These are phyloP conservation scores for Chloebia gouldiae DNA, from an alignment of 2,113 vertebrate genomes.

Conservation along the genomic window DNA sequence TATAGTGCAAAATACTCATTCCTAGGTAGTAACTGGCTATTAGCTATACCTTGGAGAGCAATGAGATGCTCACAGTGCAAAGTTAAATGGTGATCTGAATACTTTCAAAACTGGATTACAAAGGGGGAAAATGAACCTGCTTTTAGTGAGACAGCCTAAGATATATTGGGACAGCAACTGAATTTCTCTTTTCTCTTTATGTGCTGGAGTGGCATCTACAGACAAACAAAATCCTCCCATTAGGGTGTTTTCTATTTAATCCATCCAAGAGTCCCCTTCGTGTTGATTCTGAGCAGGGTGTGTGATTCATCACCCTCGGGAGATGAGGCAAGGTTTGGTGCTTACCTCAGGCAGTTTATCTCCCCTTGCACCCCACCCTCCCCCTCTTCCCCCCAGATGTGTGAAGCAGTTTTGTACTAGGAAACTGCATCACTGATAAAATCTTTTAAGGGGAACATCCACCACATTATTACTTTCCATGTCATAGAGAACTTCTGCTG, in stretches of 20 bases:
- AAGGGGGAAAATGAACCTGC: not conserved
- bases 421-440: constrained; percentile 53
- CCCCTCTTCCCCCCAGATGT: not conserved
- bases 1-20: not conserved
- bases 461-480: not conserved
- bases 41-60: not conserved
- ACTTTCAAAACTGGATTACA: not conserved
- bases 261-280: not conserved
- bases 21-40: not conserved
- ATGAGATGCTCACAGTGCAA: not conserved
- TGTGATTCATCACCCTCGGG: constrained; percentile 57
- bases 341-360: constrained; percentile 50
- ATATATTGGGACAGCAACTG: not conserved
- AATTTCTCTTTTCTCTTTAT: constrained; percentile 4
- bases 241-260: not conserved
- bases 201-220: not conserved
- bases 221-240: not conserved
- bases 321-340: constrained; percentile 53
- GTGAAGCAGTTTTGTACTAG: constrained; percentile 18
- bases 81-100: not conserved
- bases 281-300: constrained; percentile 40
- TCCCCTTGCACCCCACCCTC: not conserved
- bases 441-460: constrained; percentile 6
- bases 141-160: not conserved
- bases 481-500: not conserved